Evolutionary conservation across 1,140 invertebrate genomes (phyloP), one percentile per base, ranked within the genome.

Genomic region (Drosophila sulfurigaster): DNA sequence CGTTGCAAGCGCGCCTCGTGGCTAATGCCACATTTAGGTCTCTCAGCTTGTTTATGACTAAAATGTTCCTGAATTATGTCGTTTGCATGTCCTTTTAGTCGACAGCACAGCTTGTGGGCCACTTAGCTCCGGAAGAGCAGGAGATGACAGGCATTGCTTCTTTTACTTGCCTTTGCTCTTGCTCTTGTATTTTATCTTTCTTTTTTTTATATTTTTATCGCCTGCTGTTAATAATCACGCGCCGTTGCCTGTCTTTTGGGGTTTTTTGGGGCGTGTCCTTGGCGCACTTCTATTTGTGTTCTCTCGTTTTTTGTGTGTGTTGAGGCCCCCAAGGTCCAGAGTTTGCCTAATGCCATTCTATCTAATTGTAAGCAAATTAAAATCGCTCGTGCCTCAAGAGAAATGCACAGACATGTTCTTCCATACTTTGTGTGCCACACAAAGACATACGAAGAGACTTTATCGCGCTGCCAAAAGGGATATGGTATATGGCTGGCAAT

Each of bases 61-160:
- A 49, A 72, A 85, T 70, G 56, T 51, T 38, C 6, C 62, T 62
- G 75, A 83, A 81, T 78, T 75, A 86, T 82, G 72, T 79, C 71
- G 82, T 75, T 78, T 68, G 67, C 72, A 79, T 82, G 76, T 54
- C 51, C 72, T 72, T 66, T 69, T n/a, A 35, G 76, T 16, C 52
- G 69, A 68, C 60, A 58, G 54, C 72, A 38, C 65, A 75, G 76
- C 72, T 70, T 75, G 71, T 66, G 75, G 59, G 43, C 67, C 78
- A 81, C 79, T 86, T 80, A 82, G 66, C 79, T 62, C 32, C 32
- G 32, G 32, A 56, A 45, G 58, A 15, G 58, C 58, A 56, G 49
- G 30, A 8, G 30, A 32, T 32, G 30, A 8, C 30, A 32, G 30
- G 30, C 30, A 6, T 8, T 32, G 5, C 30, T 6, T 25, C 32